phyloP scores from a whole-genome alignment of 2,797 vertebrate species.

The Tokudaia tokunoshimensis region DNA sequence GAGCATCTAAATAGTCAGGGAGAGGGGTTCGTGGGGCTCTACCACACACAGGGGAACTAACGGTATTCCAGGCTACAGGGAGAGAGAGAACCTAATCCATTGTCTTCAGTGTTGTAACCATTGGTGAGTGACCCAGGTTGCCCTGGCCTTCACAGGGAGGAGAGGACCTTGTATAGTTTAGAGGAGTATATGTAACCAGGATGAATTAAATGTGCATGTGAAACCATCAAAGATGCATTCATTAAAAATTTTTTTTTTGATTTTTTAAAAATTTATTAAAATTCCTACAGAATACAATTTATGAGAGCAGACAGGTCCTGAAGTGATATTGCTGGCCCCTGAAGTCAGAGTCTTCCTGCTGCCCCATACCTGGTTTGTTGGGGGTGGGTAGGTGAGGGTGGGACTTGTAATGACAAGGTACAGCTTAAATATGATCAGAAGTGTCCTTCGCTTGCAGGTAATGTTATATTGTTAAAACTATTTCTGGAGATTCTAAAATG shows the following conservation, averaged over 20 bases:
- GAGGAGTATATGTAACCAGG: background rate
- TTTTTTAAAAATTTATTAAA: too few relatives aligned
- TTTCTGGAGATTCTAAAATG: background rate
- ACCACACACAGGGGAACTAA: background rate
- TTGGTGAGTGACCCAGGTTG: background rate
- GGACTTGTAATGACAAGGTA: background rate
- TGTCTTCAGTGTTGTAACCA: background rate
- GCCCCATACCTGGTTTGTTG: too few relatives aligned
- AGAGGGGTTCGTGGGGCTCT: background rate
- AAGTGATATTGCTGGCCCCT: background rate
- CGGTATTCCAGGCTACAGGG: too few relatives aligned
- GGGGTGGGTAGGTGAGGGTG: too few relatives aligned
- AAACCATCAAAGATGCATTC: background rate
- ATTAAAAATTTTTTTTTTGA: background rate
- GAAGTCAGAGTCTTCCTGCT: background rate
- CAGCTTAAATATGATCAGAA: background rate
- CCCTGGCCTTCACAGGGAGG: background rate
- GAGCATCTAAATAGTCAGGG: background rate
- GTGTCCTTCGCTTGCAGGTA: too few relatives aligned
- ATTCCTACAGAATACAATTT: too few relatives aligned
- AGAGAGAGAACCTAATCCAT: background rate
- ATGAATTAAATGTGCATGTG: fast-evolving
- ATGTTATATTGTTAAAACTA: background rate
- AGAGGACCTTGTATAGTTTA: background rate
- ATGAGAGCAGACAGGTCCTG: background rate